Conservation (phyloP, 1,140 invertebrate species). For the Holotrichia oblita region DNA sequence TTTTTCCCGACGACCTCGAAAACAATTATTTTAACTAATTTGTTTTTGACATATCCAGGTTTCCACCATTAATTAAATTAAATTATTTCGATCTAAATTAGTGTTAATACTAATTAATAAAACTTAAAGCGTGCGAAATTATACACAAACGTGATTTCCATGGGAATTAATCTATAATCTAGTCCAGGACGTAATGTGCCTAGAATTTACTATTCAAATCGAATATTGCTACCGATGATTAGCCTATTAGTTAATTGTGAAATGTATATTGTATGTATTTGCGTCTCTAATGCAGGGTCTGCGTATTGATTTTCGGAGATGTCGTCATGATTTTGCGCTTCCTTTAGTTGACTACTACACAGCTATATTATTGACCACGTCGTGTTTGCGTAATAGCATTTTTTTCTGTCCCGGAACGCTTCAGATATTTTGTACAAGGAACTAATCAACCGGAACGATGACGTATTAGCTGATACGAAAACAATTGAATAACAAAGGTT, state of each 20-base stretch:
- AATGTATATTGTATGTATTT: not conserved
- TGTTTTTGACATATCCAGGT: too few species aligned
- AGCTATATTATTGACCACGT: not conserved
- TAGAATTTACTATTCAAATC: not conserved
- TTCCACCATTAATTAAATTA: too few species aligned
- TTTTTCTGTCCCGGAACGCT: not conserved
- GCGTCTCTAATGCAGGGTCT: not conserved
- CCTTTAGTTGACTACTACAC: not conserved
- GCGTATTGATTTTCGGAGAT: not conserved
- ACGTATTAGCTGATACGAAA: too few species aligned
- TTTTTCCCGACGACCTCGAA: too few species aligned
- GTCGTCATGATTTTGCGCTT: conserved; percentile 19
- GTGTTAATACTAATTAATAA: not conserved
- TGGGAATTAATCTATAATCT: not conserved
- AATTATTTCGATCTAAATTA: too few species aligned
- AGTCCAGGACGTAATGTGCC: too few species aligned
- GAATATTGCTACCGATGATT: not conserved
- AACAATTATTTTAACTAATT: too few species aligned
- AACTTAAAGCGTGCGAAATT: not conserved
- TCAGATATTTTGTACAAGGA: too few species aligned
- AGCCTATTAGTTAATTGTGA: conserved; percentile 13
- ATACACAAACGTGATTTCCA: not conserved
- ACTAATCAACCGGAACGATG: too few species aligned
- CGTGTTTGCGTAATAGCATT: not conserved
- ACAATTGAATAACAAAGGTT: too few species aligned